phyloP scores from a whole-genome alignment of 2,888 invertebrate genomes.

The Aporophyla lueneburgensis region DNA sequence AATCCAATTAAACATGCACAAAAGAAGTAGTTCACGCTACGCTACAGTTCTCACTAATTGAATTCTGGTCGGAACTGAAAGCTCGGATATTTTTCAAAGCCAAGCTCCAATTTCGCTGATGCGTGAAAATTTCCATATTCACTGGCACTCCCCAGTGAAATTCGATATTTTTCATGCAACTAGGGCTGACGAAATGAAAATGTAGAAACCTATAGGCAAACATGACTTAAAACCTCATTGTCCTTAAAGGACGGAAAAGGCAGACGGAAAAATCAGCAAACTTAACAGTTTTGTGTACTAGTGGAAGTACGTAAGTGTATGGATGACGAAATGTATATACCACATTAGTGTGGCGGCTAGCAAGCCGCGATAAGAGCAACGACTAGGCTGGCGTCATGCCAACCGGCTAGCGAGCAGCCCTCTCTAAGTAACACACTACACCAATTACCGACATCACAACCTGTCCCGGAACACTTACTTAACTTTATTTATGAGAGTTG shows the following conservation, averaged over 20 bases:
- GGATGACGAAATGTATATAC: constrained; percentile 20
- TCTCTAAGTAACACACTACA: constrained; percentile 66
- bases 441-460: constrained; percentile 68
- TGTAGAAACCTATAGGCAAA: neutral
- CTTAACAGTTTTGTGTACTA: neutral
- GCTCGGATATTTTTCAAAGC: constrained; percentile 65
- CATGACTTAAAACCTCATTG: neutral
- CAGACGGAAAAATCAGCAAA: neutral
- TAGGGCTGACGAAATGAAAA: constrained; percentile 19
- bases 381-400: constrained; percentile 69
- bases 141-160: constrained; percentile 9
- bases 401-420: constrained; percentile 64
- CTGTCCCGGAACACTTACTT: constrained; percentile 54
- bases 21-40: constrained; percentile 73
- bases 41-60: constrained; percentile 78
- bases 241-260: neutral
- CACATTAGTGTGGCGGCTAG: constrained; percentile 55
- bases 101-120: constrained; percentile 57
- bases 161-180: constrained; percentile 39
- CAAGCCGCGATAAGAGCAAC: constrained; percentile 69
- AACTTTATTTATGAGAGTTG: constrained; percentile 44
- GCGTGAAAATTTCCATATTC: constrained; percentile 64
- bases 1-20: constrained; percentile 55
- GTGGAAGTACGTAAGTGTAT: constrained; percentile 24
- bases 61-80: constrained; percentile 69